These are phyloP conservation scores for Pluvianellus socialis DNA, from an alignment of 2,113 vertebrate genomes.

Conservation along the genomic window DNA sequence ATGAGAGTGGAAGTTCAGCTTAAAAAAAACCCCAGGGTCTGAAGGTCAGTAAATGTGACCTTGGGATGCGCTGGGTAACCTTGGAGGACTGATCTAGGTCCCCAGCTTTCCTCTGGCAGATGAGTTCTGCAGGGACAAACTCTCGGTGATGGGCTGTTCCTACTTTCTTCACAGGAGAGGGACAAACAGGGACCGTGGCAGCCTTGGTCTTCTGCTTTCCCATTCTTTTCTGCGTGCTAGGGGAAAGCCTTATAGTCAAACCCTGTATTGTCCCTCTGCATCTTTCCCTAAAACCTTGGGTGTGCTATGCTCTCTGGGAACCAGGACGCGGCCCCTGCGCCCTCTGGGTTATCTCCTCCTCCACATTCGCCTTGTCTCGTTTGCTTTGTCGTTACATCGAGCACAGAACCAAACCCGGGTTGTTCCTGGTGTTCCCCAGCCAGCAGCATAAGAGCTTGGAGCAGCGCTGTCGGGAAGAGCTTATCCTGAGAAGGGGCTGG, in stretches of 20 bases:
- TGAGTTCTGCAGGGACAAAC: neutral
- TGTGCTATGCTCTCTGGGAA: neutral
- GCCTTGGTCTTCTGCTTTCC: neutral
- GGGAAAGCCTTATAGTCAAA: neutral
- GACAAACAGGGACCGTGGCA: neutral
- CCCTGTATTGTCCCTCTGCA: neutral
- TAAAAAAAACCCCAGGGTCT: too few species aligned
- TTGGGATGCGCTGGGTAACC: neutral
- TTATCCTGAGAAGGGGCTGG: neutral
- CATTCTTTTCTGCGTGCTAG: neutral
- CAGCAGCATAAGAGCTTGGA: neutral
- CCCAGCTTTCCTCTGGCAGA: neutral
- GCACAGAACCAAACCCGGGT: neutral
- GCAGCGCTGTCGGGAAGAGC: neutral
- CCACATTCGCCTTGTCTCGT: neutral
- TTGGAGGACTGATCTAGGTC: neutral
- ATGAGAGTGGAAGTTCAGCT: neutral
- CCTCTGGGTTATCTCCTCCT: neutral
- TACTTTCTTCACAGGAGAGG: neutral
- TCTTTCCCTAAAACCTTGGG: neutral
- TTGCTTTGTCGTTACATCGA: too few species aligned
- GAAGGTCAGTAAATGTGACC: neutral
- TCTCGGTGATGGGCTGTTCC: neutral
- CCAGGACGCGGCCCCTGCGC: accelerated
- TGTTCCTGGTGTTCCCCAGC: neutral